Conservation (phyloP, 2,797 vertebrate species). For the Pangasius sanitwongsei region DNA sequence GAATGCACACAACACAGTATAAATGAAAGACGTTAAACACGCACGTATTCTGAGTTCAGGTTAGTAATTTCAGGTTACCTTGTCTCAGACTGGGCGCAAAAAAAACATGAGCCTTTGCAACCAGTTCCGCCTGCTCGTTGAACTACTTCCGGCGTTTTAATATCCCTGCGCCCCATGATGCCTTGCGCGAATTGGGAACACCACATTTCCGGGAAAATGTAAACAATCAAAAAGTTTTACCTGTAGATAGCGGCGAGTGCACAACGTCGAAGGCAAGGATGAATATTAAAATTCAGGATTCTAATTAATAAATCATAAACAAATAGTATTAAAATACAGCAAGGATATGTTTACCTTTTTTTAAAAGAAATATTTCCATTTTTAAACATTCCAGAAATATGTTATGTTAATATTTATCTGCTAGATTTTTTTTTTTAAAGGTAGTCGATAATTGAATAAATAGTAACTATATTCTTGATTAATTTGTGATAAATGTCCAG, state of each 20-base stretch:
- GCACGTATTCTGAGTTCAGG: background rate
- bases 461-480: no score
- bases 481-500: background rate
- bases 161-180: background rate
- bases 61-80: slow-evolving; percentile 21
- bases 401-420: no score
- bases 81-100: slow-evolving; percentile 46
- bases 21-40: background rate
- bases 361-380: no score
- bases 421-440: background rate
- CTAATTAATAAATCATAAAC: background rate
- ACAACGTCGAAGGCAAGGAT: background rate
- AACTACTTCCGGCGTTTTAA: slow-evolving; percentile 51
- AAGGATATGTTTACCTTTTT: background rate
- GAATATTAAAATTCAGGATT: background rate
- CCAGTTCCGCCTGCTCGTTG: slow-evolving; percentile 38
- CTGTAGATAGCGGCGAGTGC: background rate
- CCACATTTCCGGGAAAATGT: background rate
- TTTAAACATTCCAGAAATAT: no score
- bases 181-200: background rate
- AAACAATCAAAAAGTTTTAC: background rate
- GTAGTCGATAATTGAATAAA: no score
- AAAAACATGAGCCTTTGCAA: slow-evolving; percentile 42
- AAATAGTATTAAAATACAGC: background rate
- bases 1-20: background rate